Evolutionary conservation across 2,797 vertebrate species (phyloP).

Genomic region (Poeciliopsis gracilis): DNA sequence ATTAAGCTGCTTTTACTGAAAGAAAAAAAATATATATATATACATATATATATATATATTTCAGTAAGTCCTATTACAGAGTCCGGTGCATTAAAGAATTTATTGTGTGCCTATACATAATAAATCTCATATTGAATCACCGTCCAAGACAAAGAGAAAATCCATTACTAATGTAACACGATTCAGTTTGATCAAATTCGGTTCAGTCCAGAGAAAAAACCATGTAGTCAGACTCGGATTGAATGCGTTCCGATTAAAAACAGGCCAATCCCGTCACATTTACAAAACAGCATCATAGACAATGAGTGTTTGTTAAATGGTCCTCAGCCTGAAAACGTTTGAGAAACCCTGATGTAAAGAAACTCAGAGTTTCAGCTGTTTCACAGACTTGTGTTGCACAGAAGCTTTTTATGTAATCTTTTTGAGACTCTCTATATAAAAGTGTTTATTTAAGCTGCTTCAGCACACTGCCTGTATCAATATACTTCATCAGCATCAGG

Average conservation of each 20-base stretch:
- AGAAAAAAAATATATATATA: background rate
- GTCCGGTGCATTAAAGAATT: background rate
- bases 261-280: background rate
- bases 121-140: background rate
- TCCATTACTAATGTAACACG: background rate
- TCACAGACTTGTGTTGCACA: too few species aligned
- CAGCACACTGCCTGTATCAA: background rate
- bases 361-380: too few species aligned
- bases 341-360: too few species aligned
- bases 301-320: too few species aligned
- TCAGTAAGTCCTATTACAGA: background rate
- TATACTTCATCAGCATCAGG: background rate
- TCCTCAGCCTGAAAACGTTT: too few species aligned
- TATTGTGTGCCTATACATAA: background rate
- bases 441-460: background rate
- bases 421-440: background rate
- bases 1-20: background rate
- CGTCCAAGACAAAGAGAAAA: background rate
- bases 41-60: too few species aligned
- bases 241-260: background rate
- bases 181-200: background rate
- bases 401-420: background rate
- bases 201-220: background rate
- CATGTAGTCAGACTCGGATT: background rate
- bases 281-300: too few species aligned